Base-by-base conservation (phyloP, 2,888 invertebrate genomes). In the Quadroppia sp. region DNA sequence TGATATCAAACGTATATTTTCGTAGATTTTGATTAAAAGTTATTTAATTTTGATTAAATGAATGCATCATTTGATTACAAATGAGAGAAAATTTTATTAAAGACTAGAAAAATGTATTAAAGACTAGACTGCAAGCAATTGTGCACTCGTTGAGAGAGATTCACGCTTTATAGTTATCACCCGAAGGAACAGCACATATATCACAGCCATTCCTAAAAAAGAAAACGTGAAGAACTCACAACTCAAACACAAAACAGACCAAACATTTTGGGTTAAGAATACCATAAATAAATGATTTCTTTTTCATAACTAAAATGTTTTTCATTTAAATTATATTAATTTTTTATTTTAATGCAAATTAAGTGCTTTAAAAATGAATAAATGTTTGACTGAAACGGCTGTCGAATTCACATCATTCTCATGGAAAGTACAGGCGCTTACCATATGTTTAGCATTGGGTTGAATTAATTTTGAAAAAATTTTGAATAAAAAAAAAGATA, bases 181-280 rank as follows among this genome's bases (percentile, higher is more conserved):
- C 59, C 59, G 59, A 20, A 59, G 59, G 59, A 59, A 59, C 20
- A 59, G 59, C 59, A 53, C 23, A 50, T 6, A 30, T 59, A 59
- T 59, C 59, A 59, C 59, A 59, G 20, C 59, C 20, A 59, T 30
- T 59, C 59, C 59, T 59, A 28, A 59, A 59, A n/a, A 59, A 32
- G 32, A 25, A 59, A 28, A 59, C 59, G 59, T 59, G 59, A 59
- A 59, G 11, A 2, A 15, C 15, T 28, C 32, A 59, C 59, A 59
- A 32, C 30, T 50, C 17, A 50, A 50, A 50, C 15, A 50, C 20
- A 50, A 15, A 50, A 50, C 50, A 50, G n/a, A 50, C 50, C 2
- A 30, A 17, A 59, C 59, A 30, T 20, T 59, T 50, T 59, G 7
- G 28, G 7, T 59, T 30, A 59, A 30, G n/a, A 59, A 59, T 9